These are phyloP conservation scores for Rhadina sibilatrix DNA, from an alignment of 2,113 vertebrate species.

Conservation along the genomic window DNA sequence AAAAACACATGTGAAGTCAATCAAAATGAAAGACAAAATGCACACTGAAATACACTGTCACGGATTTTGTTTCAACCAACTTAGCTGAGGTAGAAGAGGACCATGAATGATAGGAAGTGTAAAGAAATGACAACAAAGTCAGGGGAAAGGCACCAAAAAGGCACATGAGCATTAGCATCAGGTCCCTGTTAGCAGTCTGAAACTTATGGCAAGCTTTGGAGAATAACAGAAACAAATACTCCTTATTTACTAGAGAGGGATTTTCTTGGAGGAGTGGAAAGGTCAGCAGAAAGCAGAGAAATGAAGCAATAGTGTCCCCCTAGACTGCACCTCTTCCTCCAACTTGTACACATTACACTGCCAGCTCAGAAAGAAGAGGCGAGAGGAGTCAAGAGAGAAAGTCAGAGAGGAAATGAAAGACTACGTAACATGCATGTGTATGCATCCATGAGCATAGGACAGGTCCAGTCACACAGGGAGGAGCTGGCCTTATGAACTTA, in stretches of 20 bases:
- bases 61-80: not conserved
- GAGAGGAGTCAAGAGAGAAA: not conserved
- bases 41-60: not conserved
- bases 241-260: not conserved
- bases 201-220: not conserved
- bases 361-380: not conserved
- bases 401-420: not conserved
- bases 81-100: not conserved
- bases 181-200: not conserved
- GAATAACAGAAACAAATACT: not conserved
- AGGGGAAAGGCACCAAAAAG: not conserved
- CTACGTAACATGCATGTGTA: fast-evolving
- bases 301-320: not conserved
- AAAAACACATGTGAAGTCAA: not conserved
- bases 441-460: not conserved
- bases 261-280: not conserved
- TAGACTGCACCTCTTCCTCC: not conserved
- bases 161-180: not conserved
- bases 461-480: not conserved
- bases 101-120: not conserved
- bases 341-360: not conserved
- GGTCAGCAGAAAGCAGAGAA: not conserved
- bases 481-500: not conserved
- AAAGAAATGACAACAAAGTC: not conserved
- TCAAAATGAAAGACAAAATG: not conserved